phyloP scores from a whole-genome alignment of 2,113 vertebrate genomes.

The Heloderma charlesbogerti region DNA sequence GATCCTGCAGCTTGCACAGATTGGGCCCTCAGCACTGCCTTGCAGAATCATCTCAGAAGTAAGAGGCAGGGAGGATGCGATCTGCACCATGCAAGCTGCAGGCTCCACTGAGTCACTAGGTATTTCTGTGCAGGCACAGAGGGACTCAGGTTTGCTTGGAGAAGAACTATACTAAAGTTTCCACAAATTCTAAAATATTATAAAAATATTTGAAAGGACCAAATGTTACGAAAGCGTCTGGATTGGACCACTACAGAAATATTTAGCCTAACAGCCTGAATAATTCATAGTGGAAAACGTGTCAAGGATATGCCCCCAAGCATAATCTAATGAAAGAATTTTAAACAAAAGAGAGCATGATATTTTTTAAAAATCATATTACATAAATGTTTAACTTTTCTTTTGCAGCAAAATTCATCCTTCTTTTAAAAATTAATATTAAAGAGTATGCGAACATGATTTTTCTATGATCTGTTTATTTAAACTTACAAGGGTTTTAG shows the following conservation, averaged over 20 bases:
- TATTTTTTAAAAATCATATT: constrained; percentile 12
- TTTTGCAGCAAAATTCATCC: constrained; percentile 38
- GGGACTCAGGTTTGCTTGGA: background rate
- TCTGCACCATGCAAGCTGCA: background rate
- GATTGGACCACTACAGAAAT: background rate
- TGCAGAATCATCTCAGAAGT: background rate
- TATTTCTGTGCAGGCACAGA: background rate
- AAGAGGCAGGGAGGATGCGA: background rate
- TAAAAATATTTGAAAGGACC: background rate
- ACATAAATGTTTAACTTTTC: constrained; percentile 22
- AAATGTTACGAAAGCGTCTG: background rate
- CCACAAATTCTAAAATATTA: background rate
- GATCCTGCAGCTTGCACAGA: background rate
- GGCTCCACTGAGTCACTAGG: background rate
- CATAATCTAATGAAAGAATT: background rate
- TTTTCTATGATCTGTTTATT: constrained; percentile 70
- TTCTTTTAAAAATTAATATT: constrained; percentile 68
- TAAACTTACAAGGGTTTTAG: constrained; percentile 60
- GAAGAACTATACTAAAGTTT: background rate
- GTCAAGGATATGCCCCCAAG: background rate
- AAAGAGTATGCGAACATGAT: constrained; percentile 56
- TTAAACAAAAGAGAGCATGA: constrained; percentile 6
- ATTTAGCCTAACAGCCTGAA: background rate
- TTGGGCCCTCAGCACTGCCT: background rate
- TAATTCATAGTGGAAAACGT: background rate